Evolutionary conservation across 1,140 invertebrate species (phyloP).

Genomic region (Camponotus pennsylvanicus): DNA sequence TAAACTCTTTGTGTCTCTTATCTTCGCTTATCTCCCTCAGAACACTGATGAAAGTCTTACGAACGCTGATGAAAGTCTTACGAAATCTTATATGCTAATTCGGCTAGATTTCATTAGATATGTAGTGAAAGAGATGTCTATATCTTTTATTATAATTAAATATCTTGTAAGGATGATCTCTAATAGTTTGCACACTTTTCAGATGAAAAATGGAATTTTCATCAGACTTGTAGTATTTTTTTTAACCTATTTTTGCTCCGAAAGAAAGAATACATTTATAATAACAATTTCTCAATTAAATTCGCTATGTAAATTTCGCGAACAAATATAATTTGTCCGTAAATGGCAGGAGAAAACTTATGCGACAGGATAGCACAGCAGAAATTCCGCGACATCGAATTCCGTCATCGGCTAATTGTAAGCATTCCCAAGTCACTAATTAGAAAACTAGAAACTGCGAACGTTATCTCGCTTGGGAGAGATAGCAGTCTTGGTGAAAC

Average conservation of each 20-base stretch:
- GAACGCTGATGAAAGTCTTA: constrained; percentile 7
- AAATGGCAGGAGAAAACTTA: constrained; percentile 20
- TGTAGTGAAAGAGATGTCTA: not conserved
- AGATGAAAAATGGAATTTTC: not conserved
- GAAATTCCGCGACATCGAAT: constrained; percentile 24
- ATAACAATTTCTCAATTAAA: constrained; percentile 17
- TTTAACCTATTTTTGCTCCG: not conserved
- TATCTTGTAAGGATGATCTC: not conserved
- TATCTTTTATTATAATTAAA: not conserved
- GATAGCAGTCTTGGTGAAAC: constrained; percentile 37
- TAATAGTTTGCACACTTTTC: not conserved
- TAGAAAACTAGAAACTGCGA: constrained; percentile 60
- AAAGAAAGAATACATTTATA: not conserved
- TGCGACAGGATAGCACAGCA: not conserved
- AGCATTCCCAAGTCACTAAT: constrained; percentile 64
- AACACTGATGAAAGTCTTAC: constrained; percentile 10
- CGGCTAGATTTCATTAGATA: not conserved
- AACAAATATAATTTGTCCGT: constrained; percentile 12
- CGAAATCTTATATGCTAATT: not conserved
- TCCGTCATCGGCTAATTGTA: constrained; percentile 51
- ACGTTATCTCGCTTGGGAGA: constrained; percentile 46
- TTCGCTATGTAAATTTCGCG: not conserved
- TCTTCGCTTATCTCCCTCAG: constrained; percentile 7
- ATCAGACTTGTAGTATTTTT: not conserved
- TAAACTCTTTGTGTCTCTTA: not conserved